Conservation (phyloP, 1,140 invertebrate genomes). For the Neuroterus valhalla region DNA sequence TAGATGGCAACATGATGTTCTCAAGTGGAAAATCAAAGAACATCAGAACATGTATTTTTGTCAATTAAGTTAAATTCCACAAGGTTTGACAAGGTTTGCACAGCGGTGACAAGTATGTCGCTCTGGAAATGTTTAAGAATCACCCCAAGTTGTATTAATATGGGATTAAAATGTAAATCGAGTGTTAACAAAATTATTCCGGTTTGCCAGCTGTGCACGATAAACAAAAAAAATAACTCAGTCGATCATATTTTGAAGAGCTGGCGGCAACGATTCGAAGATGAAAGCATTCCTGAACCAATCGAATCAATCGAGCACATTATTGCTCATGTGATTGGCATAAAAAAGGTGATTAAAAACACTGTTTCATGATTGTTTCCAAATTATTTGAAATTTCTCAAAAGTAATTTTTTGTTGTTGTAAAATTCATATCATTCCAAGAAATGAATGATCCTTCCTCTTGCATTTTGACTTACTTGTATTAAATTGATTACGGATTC, state of each 20-base stretch:
- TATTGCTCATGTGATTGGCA: slow-evolving; percentile 65
- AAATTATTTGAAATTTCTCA: slow-evolving; percentile 14
- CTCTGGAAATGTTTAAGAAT: background rate
- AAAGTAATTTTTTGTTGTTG: slow-evolving; percentile 13
- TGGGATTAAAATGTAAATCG: background rate
- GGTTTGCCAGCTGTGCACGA: background rate
- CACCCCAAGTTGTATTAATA: background rate
- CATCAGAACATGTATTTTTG: too few relatives aligned
- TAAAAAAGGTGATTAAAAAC: slow-evolving; percentile 61
- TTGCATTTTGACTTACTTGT: too few relatives aligned
- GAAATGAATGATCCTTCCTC: too few relatives aligned
- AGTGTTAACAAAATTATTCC: background rate
- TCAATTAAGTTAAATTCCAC: too few relatives aligned
- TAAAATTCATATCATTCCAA: too few relatives aligned
- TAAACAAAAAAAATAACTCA: slow-evolving; percentile 34
- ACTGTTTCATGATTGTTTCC: background rate
- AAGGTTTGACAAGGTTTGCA: background rate
- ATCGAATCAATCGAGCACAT: slow-evolving; percentile 70
- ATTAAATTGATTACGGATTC: too few relatives aligned
- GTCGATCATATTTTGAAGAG: slow-evolving; percentile 39
- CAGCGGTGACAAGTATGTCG: background rate
- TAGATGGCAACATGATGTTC: slow-evolving; percentile 2
- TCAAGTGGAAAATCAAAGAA: background rate
- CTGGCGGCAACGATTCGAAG: slow-evolving; percentile 64
- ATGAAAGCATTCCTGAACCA: slow-evolving; percentile 64